Evolutionary conservation across 2,797 vertebrate species (phyloP).

Genomic region (Sarcoramphus papa): DNA sequence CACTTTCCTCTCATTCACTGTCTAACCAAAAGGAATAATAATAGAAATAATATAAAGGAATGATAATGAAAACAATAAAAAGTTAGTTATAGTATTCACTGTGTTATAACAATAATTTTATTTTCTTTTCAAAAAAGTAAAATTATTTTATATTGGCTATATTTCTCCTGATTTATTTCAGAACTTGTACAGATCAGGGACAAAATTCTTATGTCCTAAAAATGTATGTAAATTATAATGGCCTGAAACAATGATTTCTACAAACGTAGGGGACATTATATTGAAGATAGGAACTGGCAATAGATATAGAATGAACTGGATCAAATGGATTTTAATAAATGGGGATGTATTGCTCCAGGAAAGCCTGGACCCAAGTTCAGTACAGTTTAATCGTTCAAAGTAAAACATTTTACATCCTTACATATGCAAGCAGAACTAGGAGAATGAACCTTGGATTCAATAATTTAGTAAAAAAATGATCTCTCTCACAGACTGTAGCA

Average conservation of each 20-base stretch:
- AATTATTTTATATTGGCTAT: neutral
- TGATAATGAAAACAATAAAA: neutral
- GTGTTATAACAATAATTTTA: neutral
- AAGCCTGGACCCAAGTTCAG: neutral
- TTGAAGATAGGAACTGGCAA: neutral
- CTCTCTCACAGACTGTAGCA: neutral
- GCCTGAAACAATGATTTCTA: neutral
- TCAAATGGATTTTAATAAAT: neutral
- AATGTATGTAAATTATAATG: neutral
- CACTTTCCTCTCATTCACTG: neutral
- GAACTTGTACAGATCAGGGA: neutral
- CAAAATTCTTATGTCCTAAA: neutral
- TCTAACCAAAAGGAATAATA: neutral
- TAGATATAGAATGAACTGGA: neutral
- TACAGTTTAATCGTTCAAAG: neutral
- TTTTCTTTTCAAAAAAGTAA: neutral
- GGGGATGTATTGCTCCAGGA: neutral
- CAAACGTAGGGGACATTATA: accelerated
- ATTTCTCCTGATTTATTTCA: neutral
- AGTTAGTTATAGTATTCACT: neutral
- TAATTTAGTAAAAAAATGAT: neutral
- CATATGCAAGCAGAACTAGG: neutral
- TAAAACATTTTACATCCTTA: neutral
- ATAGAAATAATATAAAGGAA: neutral
- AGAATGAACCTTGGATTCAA: neutral